Percentiles rank a stretch among this genome's conserved stretches.
Evolutionary conservation across 2,113 vertebrate genomes (phyloP).

Genomic region (Atherinomorus stipes): DNA sequence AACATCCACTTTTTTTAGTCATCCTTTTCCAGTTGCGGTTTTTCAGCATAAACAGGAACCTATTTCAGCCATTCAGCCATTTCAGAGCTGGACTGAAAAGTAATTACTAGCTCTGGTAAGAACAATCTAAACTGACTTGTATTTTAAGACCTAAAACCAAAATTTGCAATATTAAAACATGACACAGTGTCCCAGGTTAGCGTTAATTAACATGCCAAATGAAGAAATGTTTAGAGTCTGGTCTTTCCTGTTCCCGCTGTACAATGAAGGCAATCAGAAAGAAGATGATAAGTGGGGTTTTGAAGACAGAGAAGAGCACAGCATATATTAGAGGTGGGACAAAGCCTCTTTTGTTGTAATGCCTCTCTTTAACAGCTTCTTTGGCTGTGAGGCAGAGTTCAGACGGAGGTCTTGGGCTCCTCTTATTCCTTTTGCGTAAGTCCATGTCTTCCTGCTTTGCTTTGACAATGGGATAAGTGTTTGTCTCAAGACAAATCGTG

Average conservation of each 20-base stretch:
- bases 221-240: conserved; percentile 30
- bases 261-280: conserved; percentile 23
- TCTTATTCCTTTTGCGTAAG: conserved; percentile 75
- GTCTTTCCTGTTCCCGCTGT: conserved; percentile 34
- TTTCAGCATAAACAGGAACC: conserved; percentile 71
- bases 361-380: conserved; percentile 67
- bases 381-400: conserved; percentile 74
- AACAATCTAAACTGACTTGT: conserved; percentile 37
- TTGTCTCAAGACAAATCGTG: conserved; percentile 72
- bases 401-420: conserved; percentile 69
- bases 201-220: conserved; percentile 20
- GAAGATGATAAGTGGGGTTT: conserved; percentile 61
- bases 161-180: conserved; percentile 48
- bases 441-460: conserved; percentile 67
- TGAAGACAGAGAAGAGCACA: conserved; percentile 53
- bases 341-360: conserved; percentile 74
- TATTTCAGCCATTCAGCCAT: conserved; percentile 35
- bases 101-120: conserved; percentile 50
- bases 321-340: conserved; percentile 72
- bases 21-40: conserved; percentile 69
- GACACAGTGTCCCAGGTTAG: conserved; percentile 6
- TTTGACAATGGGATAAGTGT: conserved; percentile 81
- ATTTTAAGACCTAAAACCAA: conserved; percentile 37
- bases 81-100: conserved; percentile 31
- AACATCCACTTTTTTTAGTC: conserved; percentile 70